Evolutionary conservation across 2,888 invertebrate genomes (phyloP).

Genomic region (Drosophila hamatofila): DNA sequence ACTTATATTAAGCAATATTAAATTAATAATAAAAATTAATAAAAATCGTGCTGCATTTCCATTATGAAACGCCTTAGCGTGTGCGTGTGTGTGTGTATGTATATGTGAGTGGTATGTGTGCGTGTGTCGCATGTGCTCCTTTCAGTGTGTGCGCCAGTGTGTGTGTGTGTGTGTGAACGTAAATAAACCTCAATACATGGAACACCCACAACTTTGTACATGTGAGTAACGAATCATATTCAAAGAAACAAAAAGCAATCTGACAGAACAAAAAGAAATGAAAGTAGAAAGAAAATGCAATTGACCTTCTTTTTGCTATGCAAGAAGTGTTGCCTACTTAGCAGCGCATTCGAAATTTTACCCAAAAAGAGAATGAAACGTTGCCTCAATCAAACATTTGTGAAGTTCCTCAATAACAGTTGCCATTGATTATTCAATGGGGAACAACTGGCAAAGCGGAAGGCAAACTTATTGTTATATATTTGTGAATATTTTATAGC

Average conservation of each 20-base stretch:
- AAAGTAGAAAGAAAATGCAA: constrained; percentile 11
- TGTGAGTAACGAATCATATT: constrained; percentile 60
- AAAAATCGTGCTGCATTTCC: constrained; percentile 41
- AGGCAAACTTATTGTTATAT: constrained; percentile 9
- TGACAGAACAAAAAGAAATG: not conserved
- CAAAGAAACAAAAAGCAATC: constrained; percentile 1
- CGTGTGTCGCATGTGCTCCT: constrained; percentile 13
- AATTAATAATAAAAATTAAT: constrained; percentile 1
- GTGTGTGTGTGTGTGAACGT: constrained; percentile 57
- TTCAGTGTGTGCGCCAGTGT: constrained; percentile 7
- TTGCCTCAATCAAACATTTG: constrained; percentile 49
- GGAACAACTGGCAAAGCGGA: constrained; percentile 2
- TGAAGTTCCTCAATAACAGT: constrained; percentile 44
- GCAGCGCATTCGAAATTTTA: constrained; percentile 48
- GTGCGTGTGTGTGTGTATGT: constrained; percentile 53
- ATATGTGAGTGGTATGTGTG: constrained; percentile 24
- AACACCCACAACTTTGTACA: constrained; percentile 63
- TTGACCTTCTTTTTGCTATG: constrained; percentile 35
- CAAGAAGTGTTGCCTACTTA: constrained; percentile 56
- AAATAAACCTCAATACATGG: constrained; percentile 68
- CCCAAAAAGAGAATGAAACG: not conserved
- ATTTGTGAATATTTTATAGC: constrained; percentile 10
- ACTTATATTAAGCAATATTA: constrained; percentile 8
- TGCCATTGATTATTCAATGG: constrained; percentile 59
- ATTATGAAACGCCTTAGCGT: constrained; percentile 70